Evolutionary conservation across 2,888 invertebrate species (phyloP), one percentile per base, ranked within the genome.

Genomic region (Dicyrtomina minuta): DNA sequence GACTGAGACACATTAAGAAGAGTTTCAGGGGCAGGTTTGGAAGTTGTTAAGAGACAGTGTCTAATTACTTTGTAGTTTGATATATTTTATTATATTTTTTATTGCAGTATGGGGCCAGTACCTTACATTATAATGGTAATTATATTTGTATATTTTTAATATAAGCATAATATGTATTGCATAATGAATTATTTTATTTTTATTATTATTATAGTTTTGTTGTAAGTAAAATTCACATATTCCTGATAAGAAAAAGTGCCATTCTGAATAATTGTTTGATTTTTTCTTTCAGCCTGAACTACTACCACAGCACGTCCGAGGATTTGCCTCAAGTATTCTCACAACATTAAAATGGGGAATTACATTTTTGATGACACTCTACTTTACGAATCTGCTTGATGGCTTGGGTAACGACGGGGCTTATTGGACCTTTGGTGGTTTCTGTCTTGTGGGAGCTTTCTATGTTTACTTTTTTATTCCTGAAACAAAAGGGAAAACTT

Each of bases 381-480:
- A 26, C 24, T 55, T 22, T 15, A 1, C 17, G 6, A 27, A 55
- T 3, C 3, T 55, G 26, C 15, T 55, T 2, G 27, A 24, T 22
- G 55, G 26, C 5, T 10, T 26, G 24, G 55, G 55, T 15, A 5
- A 26, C 3, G 55, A 55, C 12, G 55, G 55, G 3, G 5, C 26
- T 26, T 55, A 26, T 26, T 55, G 55, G 55, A 2, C 26, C 13
- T 55, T 55, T 26, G 55, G 26, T 12, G 24, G 26, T 2, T 13
- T 55, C 26, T 55, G 55, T 13, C 10, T 26, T 26, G 6, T 26
- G 33, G 55, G 55, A 1, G 55, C 26, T 2, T 15, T 55, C 26
- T 55, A 55, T 26, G n/a, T 55, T 55, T 51, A 3, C 51, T 55
- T 55, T 26, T 26, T 55, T 13, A 55, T 55, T 13, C 55, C 55